Evolutionary conservation across 2,888 invertebrate genomes (phyloP).

Genomic region (Aleiodes leptofemur): DNA sequence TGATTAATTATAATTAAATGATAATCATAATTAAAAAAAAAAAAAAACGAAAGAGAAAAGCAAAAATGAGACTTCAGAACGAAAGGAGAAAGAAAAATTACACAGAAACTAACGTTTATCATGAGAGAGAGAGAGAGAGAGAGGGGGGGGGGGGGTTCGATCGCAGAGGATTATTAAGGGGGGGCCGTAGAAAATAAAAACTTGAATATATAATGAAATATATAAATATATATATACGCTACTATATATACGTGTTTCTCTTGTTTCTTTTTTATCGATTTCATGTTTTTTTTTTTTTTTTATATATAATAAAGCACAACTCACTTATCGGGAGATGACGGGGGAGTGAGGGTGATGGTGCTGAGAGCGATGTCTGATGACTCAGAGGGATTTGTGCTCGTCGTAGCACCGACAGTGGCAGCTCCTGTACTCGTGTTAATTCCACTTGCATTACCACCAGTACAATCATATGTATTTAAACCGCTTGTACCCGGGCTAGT

Average conservation of each 20-base stretch:
- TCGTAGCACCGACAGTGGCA: conserved; percentile 38
- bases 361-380: conserved; percentile 72
- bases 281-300: conserved; percentile 54
- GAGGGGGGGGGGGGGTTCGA: too few species aligned
- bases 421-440: conserved; percentile 40
- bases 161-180: too few species aligned
- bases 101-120: not conserved
- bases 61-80: conserved; percentile 38
- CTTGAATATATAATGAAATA: not conserved
- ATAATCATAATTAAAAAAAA: conserved; percentile 22
- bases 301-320: conserved; percentile 59
- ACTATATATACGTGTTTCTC: conserved; percentile 51
- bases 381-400: conserved; percentile 64
- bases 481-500: conserved; percentile 67
- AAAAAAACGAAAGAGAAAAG: conserved; percentile 35
- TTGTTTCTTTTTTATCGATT: conserved; percentile 24
- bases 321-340: conserved; percentile 81
- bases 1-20: conserved; percentile 32
- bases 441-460: conserved; percentile 42
- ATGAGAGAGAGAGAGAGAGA: too few species aligned
- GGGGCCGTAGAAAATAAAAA: not conserved
- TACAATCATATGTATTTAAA: conserved; percentile 41
- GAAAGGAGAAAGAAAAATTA: conserved; percentile 40
- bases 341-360: conserved; percentile 78
- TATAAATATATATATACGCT: conserved; percentile 4